phyloP scores from a whole-genome alignment of 2,113 vertebrate species.

The Centropristis striata region DNA sequence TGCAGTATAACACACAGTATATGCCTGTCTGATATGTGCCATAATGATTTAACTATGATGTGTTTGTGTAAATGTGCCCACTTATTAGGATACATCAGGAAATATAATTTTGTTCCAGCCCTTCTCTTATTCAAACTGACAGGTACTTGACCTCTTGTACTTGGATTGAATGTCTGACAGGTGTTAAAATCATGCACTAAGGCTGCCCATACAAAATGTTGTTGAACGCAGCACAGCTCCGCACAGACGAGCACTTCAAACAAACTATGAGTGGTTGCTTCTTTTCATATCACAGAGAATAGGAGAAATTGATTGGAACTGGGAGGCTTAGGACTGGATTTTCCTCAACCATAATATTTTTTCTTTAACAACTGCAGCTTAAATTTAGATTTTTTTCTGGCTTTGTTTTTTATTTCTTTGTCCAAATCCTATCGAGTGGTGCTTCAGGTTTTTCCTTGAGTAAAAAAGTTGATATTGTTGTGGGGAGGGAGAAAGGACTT shows the following conservation, averaged over 20 bases:
- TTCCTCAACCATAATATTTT: slow-evolving; percentile 76
- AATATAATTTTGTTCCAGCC: slow-evolving; percentile 45
- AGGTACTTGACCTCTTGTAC: slow-evolving; percentile 58
- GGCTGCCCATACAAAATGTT: slow-evolving; percentile 57
- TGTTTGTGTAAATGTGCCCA: slow-evolving; percentile 28
- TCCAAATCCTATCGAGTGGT: slow-evolving; percentile 83
- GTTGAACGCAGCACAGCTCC: slow-evolving; percentile 57
- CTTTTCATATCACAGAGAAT: slow-evolving; percentile 80
- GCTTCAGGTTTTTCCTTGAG: slow-evolving; percentile 86
- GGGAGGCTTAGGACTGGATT: slow-evolving; percentile 78
- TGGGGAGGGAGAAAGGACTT: slow-evolving; percentile 82
- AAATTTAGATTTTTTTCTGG: slow-evolving; percentile 79
- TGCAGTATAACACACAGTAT: slow-evolving; percentile 5
- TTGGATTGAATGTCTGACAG: slow-evolving; percentile 66
- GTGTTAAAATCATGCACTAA: slow-evolving; percentile 64
- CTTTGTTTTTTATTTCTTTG: slow-evolving; percentile 81
- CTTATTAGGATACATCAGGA: slow-evolving; percentile 17
- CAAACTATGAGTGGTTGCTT: slow-evolving; percentile 75
- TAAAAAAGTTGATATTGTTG: slow-evolving; percentile 86
- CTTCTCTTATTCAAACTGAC: slow-evolving; percentile 33
- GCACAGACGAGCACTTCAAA: slow-evolving; percentile 76
- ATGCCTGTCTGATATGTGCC: neutral
- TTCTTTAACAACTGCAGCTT: slow-evolving; percentile 81
- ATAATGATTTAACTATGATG: neutral
- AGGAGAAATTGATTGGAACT: slow-evolving; percentile 84